Conservation (phyloP, 1,140 invertebrate genomes). For the Bombus difficillimus region DNA sequence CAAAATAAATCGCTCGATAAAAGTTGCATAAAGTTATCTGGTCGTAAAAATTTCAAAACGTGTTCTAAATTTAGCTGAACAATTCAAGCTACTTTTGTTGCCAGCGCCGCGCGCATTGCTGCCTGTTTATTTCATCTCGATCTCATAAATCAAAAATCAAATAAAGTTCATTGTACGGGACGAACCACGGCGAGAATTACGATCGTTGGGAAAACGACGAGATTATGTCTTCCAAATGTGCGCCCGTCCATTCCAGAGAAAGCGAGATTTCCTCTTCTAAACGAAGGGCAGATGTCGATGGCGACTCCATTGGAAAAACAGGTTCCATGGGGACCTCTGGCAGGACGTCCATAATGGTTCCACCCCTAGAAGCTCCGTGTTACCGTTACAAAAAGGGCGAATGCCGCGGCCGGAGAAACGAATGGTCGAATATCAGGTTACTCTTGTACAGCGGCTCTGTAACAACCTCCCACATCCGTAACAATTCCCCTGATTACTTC, state of each 20-base stretch:
- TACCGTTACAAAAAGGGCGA: slow-evolving; percentile 45
- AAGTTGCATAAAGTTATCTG: neutral
- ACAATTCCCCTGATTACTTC: slow-evolving; percentile 80
- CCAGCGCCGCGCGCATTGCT: no score
- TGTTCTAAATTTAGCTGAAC: neutral
- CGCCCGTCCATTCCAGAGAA: neutral
- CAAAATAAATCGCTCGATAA: neutral
- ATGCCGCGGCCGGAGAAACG: slow-evolving; percentile 39
- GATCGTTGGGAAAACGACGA: neutral
- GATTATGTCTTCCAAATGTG: slow-evolving; percentile 4
- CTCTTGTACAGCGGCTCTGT: slow-evolving; percentile 69
- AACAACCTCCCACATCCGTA: slow-evolving; percentile 76
- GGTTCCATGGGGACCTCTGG: slow-evolving; percentile 54
- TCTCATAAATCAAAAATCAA: neutral
- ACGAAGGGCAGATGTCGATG: slow-evolving; percentile 58
- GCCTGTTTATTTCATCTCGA: neutral
- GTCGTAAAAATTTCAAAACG: neutral
- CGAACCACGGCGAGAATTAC: neutral
- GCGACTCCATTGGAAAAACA: slow-evolving; percentile 57
- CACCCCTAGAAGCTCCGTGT: slow-evolving; percentile 49
- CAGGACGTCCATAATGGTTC: slow-evolving; percentile 43
- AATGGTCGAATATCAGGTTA: slow-evolving; percentile 76
- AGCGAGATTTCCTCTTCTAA: slow-evolving; percentile 23
- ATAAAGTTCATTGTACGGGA: neutral
- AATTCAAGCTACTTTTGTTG: neutral